A percentile compares a stretch with the other conserved stretches of the same genome.
phyloP scores from a whole-genome alignment of 2,888 invertebrate genomes.

The Yponomeuta malinellus region DNA sequence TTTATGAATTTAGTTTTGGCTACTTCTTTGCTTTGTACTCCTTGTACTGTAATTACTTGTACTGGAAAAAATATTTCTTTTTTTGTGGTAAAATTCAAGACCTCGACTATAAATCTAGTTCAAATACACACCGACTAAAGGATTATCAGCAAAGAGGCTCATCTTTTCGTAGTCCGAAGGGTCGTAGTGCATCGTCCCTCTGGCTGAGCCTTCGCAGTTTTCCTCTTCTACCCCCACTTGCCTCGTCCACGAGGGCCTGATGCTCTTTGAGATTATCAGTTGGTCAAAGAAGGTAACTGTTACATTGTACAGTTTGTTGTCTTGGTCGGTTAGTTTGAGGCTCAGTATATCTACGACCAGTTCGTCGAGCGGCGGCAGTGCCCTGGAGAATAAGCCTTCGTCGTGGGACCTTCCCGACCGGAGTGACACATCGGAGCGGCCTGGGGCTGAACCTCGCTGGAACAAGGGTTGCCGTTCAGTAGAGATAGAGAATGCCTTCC shows the following conservation, averaged over 20 bases:
- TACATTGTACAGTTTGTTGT: conserved; percentile 21
- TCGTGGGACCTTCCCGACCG: neutral
- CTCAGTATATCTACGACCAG: conserved; percentile 39
- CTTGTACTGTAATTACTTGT: conserved; percentile 33
- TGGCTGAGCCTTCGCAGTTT: conserved; percentile 27
- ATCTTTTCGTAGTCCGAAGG: conserved; percentile 62
- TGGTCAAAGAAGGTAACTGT: conserved; percentile 45
- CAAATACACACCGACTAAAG: conserved; percentile 44
- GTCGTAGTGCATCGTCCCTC: conserved; percentile 48
- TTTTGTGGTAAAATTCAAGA: too few relatives aligned
- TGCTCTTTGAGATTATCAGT: conserved; percentile 37
- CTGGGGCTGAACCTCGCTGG: neutral
- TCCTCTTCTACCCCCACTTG: conserved; percentile 18
- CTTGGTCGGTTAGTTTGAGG: conserved; percentile 39
- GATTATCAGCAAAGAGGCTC: conserved; percentile 50
- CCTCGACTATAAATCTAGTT: neutral
- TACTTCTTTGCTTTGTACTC: conserved; percentile 33
- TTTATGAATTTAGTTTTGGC: conserved; percentile 20
- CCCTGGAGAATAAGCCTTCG: neutral
- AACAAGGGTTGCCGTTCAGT: neutral
- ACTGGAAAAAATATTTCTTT: too few relatives aligned
- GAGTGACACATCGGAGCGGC: neutral
- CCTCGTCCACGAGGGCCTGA: conserved; percentile 37
- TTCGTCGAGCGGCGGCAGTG: conserved; percentile 33
- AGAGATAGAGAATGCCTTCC: too few relatives aligned